Conservation (phyloP, 2,888 invertebrate species). For the Torymus aiolomorphi region DNA sequence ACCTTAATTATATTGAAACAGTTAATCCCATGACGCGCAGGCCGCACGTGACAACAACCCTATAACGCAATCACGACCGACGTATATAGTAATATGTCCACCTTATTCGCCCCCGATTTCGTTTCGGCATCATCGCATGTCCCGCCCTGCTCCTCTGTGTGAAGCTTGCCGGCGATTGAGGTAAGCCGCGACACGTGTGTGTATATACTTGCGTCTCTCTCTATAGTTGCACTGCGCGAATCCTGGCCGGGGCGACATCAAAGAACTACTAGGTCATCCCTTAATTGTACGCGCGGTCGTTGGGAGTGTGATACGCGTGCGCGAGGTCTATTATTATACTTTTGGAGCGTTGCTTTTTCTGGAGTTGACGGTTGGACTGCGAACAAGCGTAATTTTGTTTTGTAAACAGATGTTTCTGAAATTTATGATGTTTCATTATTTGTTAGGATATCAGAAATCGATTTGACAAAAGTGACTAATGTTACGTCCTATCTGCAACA, state of each 20-base stretch:
- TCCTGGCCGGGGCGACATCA: slow-evolving; percentile 63
- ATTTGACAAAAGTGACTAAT: too few species aligned
- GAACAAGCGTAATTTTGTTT: too few species aligned
- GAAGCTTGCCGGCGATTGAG: slow-evolving; percentile 47
- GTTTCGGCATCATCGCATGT: neutral
- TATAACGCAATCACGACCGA: too few species aligned
- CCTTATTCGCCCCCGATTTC: neutral
- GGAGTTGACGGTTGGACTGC: too few species aligned
- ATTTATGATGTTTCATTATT: too few species aligned
- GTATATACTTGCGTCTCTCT: neutral
- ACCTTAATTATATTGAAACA: neutral
- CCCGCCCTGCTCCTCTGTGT: neutral
- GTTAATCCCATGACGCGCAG: neutral
- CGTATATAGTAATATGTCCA: too few species aligned
- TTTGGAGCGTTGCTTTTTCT: too few species aligned
- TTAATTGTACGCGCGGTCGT: slow-evolving; percentile 58
- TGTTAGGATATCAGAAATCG: too few species aligned
- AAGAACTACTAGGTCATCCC: slow-evolving; percentile 68
- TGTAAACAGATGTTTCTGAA: too few species aligned
- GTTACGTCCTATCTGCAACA: too few species aligned
- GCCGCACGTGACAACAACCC: too few species aligned
- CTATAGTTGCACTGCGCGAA: neutral
- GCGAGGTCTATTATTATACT: neutral
- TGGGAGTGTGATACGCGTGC: slow-evolving; percentile 1
- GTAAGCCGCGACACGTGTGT: slow-evolving; percentile 62